Base-by-base conservation (phyloP, 2,113 vertebrate genomes). In the Antechinus flavipes region DNA sequence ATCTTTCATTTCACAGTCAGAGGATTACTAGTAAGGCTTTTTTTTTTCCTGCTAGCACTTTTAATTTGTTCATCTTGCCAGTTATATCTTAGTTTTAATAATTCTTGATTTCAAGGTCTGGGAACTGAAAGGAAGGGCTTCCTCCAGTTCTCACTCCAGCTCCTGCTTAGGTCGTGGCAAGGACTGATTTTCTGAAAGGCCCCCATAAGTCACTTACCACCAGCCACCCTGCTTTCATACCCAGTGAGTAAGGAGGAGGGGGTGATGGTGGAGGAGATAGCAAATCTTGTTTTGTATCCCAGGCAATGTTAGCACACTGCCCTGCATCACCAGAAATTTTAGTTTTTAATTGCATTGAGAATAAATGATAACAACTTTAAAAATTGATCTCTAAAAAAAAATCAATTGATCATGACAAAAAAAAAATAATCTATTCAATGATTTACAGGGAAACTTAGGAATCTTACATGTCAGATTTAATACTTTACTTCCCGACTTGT, bases 151-250 rank as follows among this genome's bases (percentile, higher is more conserved):
- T 52, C 61, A 47, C 22, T 54, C 61, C 8, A 27, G 55, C 76
- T 56, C 24, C 55, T 26, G 25, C 56, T 27, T 1, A 26, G 90
- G 76, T 3, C 1, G 58, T 50, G 35, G 94, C 56, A 12, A 58
- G 35, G 0, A 68, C 89, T 35, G 35, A 84, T 94, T 95, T 93
- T 96, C 96, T 26, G 92, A 6, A 42, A 27, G 91, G 52, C 93
- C n/a, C 11, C 93, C 3, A 96, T 35, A 52, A 93, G 30, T 92
- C 68, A 91, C 92, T 93, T 50, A 93, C 97, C 93, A 93, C 92
- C 96, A 22, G 93, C 93, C 90, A 91, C 96, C 95, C 6, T 98
- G 98, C 97, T 98, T 93, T 97, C 98, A 98, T 97, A 97, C 94
- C 92, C 90, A 92, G 93, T 61, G 46, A 50, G 94, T 94, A 92